Base-by-base conservation (phyloP, 2,888 invertebrate species). In the Drosophila recens region DNA sequence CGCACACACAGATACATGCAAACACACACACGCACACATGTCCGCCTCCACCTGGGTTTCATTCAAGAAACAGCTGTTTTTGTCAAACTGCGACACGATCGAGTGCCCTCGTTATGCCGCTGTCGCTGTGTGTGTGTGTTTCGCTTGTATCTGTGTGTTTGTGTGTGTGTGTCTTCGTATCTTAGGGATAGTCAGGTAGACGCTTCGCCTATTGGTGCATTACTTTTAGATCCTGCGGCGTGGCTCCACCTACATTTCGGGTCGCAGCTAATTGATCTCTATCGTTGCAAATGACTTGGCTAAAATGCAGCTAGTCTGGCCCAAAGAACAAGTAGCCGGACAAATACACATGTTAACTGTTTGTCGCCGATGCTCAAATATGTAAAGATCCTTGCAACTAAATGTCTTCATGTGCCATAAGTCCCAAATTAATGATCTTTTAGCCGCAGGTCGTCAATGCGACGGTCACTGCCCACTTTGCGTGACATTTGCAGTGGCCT, bases 41-140 rank as follows among this genome's bases (percentile, higher is more conserved):
- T 62, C 65, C 79, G 75, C 79, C 79, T 77, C 87, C 85, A 82
- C 78, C 72, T 84, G 82, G 80, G 61, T 63, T 85, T 87, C 85
- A 89, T 84, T 86, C 82, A 87, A 68, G 71, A 87, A 87, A 89
- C 85, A 89, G 87, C 89, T 85, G 90, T 82, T 86, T 73, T 57
- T 68, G 80, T 72, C 74, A 80, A 74, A 80, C 80, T 75, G 80
- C 79, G 73, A 82, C 78, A 75, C 82, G 89, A 89, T 89, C 89
- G 84, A 87, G 89, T 85, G 89, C 79, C 84, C 84, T 84, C 87
- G 89, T 89, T 84, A 87, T 87, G 89, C 81, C 61, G 73, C 59
- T 81, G 66, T 66, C 71, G 5, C 10, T 68, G 23, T 33, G 56
- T 43, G 46, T 43, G 46, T 69, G 3, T 43, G 46, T 69, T 2